phyloP scores from a whole-genome alignment of 2,797 vertebrate genomes.

The Masticophis lateralis region DNA sequence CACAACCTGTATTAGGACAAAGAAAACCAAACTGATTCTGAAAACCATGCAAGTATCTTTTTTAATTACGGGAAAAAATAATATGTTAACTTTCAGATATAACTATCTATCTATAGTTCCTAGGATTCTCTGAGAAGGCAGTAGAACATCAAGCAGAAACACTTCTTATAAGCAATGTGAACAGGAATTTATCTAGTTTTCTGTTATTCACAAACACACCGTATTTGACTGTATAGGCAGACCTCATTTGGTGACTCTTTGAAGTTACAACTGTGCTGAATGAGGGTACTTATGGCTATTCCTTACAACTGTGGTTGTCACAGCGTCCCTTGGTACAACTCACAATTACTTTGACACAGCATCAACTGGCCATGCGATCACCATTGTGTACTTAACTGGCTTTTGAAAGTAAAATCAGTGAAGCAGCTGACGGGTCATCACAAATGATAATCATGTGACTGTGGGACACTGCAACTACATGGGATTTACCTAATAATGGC shows the following conservation, averaged over 20 bases:
- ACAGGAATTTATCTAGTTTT: neutral
- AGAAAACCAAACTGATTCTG: conserved; percentile 48
- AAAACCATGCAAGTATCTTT: conserved; percentile 13
- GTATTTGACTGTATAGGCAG: neutral
- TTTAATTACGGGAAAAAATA: neutral
- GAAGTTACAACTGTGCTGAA: neutral
- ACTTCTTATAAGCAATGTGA: neutral
- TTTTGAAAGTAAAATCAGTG: neutral
- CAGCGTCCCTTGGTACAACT: neutral
- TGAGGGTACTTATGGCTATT: neutral
- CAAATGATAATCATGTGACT: neutral
- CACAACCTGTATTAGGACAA: conserved; percentile 70
- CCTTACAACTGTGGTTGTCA: neutral
- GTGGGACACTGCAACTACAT: neutral
- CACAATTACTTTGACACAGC: neutral
- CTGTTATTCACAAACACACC: neutral
- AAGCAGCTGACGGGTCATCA: neutral
- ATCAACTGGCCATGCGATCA: neutral
- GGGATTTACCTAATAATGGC: neutral
- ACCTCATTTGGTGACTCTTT: neutral
- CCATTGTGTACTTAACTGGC: neutral
- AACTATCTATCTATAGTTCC: neutral
- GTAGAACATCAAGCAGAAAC: neutral
- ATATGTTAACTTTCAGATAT: neutral
- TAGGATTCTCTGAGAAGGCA: neutral